Evolutionary conservation across 2,797 vertebrate species (phyloP).

Genomic region (Enoplosus armatus): DNA sequence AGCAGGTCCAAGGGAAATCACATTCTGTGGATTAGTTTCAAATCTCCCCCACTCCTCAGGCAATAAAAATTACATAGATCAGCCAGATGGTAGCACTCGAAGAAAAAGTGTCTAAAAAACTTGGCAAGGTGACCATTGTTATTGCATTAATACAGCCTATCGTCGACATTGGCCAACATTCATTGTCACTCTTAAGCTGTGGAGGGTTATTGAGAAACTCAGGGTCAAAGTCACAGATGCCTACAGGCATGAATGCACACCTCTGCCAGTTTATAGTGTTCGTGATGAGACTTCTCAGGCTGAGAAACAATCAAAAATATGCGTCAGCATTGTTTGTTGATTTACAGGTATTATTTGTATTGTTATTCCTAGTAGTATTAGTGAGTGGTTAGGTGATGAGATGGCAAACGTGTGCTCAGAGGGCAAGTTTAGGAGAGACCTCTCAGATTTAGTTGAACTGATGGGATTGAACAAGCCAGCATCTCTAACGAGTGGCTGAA

Average conservation of each 20-base stretch:
- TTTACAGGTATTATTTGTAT: not conserved
- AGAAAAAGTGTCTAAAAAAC: conserved; percentile 39
- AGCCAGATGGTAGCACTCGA: conserved; percentile 49
- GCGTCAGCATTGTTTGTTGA: not conserved
- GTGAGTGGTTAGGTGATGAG: not conserved
- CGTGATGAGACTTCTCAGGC: not conserved
- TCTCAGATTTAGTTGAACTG: not conserved
- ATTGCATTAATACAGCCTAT: conserved; percentile 33
- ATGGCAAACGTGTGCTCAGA: not conserved
- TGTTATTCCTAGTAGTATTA: not conserved
- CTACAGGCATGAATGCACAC: conserved; percentile 30
- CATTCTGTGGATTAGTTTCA: conserved; percentile 65
- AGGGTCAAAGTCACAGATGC: conserved; percentile 58
- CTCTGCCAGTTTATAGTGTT: conserved; percentile 15
- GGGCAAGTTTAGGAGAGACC: not conserved
- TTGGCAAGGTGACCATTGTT: conserved; percentile 56
- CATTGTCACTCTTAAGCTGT: conserved; percentile 39
- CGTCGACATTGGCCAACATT: conserved; percentile 39
- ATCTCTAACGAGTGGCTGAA: not conserved
- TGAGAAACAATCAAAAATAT: not conserved
- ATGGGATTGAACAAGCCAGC: not conserved
- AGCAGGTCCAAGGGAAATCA: conserved; percentile 72
- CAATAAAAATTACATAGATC: conserved; percentile 66
- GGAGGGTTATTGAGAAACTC: conserved; percentile 38
- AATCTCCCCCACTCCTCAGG: conserved; percentile 54